Conservation (phyloP, 2,888 invertebrate genomes). For the Yponomeuta evonymella region DNA sequence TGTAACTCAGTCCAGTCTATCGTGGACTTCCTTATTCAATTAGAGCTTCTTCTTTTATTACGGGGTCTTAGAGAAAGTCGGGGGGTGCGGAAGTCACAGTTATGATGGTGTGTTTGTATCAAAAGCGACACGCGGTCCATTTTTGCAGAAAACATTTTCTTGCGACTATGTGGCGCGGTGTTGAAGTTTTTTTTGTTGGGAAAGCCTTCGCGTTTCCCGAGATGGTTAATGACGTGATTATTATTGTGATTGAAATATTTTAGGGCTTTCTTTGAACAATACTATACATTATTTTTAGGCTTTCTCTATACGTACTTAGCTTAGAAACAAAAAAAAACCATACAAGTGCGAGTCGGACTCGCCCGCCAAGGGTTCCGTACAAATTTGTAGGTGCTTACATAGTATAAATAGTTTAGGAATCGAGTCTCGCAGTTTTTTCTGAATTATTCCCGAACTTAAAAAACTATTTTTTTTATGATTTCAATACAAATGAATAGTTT, state of each 20-base stretch:
- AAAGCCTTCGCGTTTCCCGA: slow-evolving; percentile 15
- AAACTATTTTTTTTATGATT: too few species aligned
- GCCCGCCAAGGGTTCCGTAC: too few species aligned
- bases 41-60: slow-evolving; percentile 1
- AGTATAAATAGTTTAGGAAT: too few species aligned
- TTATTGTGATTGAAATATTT: slow-evolving; percentile 15
- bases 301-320: too few species aligned
- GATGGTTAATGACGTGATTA: slow-evolving; percentile 21
- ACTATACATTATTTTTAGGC: too few species aligned
- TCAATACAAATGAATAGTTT: too few species aligned
- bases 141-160: slow-evolving; percentile 44
- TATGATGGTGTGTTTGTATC: slow-evolving; percentile 30
- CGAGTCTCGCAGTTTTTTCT: too few species aligned
- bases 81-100: slow-evolving; percentile 27
- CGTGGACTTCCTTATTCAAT: slow-evolving; percentile 25
- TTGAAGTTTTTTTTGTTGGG: slow-evolving; percentile 15
- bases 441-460: too few species aligned
- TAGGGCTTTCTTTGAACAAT: background rate
- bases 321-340: too few species aligned
- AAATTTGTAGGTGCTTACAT: too few species aligned
- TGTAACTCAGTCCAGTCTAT: slow-evolving; percentile 27
- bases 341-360: too few species aligned
- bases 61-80: background rate
- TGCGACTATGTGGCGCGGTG: slow-evolving; percentile 27
- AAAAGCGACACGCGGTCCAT: slow-evolving; percentile 32